These are phyloP conservation scores for Pterois miles DNA, from an alignment of 2,797 vertebrate species.

Conservation along the genomic window DNA sequence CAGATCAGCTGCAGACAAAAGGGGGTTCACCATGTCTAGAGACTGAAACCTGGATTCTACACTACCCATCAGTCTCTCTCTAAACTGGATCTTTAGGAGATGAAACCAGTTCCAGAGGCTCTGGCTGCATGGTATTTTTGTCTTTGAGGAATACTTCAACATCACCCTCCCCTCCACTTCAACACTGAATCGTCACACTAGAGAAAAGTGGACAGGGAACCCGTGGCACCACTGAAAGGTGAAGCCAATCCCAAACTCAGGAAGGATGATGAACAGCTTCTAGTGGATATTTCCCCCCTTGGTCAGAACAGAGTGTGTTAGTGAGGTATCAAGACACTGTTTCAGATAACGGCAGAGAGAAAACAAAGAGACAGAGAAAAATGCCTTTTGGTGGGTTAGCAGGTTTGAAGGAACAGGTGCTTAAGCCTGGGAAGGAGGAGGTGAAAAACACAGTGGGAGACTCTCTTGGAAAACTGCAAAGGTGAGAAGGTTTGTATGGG, in stretches of 20 bases:
- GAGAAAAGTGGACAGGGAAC: slow-evolving; percentile 45
- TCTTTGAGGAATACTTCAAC: slow-evolving; percentile 43
- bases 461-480: slow-evolving; percentile 92
- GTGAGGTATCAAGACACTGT: slow-evolving; percentile 39
- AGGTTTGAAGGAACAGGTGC: slow-evolving; percentile 89
- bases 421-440: slow-evolving; percentile 92
- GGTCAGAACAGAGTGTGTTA: slow-evolving; percentile 29
- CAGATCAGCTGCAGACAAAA: slow-evolving; percentile 54
- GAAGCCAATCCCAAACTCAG: slow-evolving; percentile 54
- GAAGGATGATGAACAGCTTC: slow-evolving; percentile 71
- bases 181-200: slow-evolving; percentile 22
- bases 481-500: slow-evolving; percentile 83
- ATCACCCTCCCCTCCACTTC: slow-evolving; percentile 11
- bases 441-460: slow-evolving; percentile 90
- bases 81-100: slow-evolving; percentile 45
- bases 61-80: slow-evolving; percentile 4
- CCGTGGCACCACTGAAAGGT: slow-evolving; percentile 50
- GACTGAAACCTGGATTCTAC: slow-evolving; percentile 51
- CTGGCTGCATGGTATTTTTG: slow-evolving; percentile 17
- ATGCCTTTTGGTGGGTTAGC: slow-evolving; percentile 92
- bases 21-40: slow-evolving; percentile 29
- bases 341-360: slow-evolving; percentile 12
- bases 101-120: slow-evolving; percentile 33
- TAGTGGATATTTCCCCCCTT: slow-evolving; percentile 64
- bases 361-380: slow-evolving; percentile 26